Percentiles rank a stretch among this genome's conserved stretches.
Evolutionary conservation across 2,888 invertebrate species (phyloP).

Genomic region (Elegia similella): DNA sequence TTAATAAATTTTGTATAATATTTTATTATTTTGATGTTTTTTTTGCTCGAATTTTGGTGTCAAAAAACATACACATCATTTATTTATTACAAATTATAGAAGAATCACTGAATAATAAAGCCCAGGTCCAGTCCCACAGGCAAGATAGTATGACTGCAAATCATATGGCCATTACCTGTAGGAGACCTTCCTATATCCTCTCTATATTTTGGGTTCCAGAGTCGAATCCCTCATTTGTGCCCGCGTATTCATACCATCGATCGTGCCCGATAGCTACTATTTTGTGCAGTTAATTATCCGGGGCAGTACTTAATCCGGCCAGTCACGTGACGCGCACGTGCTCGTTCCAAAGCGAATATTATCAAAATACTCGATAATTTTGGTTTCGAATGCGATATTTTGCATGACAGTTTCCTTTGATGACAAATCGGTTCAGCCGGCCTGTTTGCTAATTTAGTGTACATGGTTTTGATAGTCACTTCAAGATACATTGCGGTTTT

Average conservation of each 20-base stretch:
- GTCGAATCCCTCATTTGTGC: slow-evolving; percentile 30
- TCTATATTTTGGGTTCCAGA: slow-evolving; percentile 41
- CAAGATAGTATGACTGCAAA: no score
- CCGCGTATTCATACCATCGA: slow-evolving; percentile 50
- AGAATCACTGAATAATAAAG: no score
- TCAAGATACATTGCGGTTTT: no score
- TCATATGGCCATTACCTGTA: not conserved
- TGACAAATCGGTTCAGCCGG: no score
- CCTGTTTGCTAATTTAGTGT: no score
- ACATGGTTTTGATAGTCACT: no score
- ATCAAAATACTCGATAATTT: slow-evolving; percentile 36
- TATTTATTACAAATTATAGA: no score
- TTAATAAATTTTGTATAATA: no score
- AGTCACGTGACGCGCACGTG: slow-evolving; percentile 79
- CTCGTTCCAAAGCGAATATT: slow-evolving; percentile 49
- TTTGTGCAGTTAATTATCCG: slow-evolving; percentile 80
- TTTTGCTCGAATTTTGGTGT: no score
- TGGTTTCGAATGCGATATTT: not conserved
- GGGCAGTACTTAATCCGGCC: slow-evolving; percentile 68
- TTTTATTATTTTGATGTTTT: no score
- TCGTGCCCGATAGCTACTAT: slow-evolving; percentile 60
- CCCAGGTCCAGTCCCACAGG: no score
- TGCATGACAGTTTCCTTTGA: not conserved
- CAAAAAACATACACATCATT: no score
- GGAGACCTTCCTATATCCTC: not conserved